A percentile compares a stretch with the other conserved stretches of the same genome.
These are phyloP conservation scores for Leptinotarsa rubiginosa DNA, from an alignment of 2,888 invertebrate species.

Conservation along the genomic window DNA sequence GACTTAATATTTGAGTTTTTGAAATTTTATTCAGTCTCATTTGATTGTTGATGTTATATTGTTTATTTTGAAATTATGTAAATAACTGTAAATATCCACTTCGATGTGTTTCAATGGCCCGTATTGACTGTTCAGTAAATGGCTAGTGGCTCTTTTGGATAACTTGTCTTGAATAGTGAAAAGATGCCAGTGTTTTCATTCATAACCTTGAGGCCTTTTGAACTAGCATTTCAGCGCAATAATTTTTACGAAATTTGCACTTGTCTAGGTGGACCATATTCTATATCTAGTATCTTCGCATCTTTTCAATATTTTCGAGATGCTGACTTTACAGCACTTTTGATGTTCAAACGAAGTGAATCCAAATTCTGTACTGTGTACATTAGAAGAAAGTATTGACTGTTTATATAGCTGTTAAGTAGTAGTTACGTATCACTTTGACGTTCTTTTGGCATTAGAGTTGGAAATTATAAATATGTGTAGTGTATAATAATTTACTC, in stretches of 20 bases:
- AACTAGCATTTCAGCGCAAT: conserved; percentile 1
- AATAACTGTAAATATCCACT: conserved; percentile 44
- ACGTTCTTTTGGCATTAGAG: conserved; percentile 22
- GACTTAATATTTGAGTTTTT: conserved; percentile 52
- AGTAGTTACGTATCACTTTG: conserved; percentile 32
- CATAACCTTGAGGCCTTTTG: conserved; percentile 4
- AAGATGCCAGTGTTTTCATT: background rate
- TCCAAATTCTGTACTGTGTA: conserved; percentile 31
- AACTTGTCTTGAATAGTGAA: conserved; percentile 1
- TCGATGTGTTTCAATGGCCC: conserved; percentile 33
- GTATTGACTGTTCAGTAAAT: too few relatives aligned
- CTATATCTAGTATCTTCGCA: background rate
- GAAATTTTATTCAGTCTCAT: conserved; percentile 49
- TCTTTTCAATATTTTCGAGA: conserved; percentile 21
- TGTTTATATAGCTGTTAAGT: conserved; percentile 23
- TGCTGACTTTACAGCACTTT: background rate
- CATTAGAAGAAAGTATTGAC: conserved; percentile 21
- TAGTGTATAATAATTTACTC: conserved; percentile 38
- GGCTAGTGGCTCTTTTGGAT: too few relatives aligned
- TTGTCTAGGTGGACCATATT: background rate
- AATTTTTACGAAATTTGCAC: conserved; percentile 4
- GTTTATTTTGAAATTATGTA: conserved; percentile 48
- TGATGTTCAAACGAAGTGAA: conserved; percentile 6
- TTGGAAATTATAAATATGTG: conserved; percentile 44
- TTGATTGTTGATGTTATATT: conserved; percentile 52